Conservation (phyloP, 2,113 vertebrate genomes). For the Phalacrocorax aristotelis region DNA sequence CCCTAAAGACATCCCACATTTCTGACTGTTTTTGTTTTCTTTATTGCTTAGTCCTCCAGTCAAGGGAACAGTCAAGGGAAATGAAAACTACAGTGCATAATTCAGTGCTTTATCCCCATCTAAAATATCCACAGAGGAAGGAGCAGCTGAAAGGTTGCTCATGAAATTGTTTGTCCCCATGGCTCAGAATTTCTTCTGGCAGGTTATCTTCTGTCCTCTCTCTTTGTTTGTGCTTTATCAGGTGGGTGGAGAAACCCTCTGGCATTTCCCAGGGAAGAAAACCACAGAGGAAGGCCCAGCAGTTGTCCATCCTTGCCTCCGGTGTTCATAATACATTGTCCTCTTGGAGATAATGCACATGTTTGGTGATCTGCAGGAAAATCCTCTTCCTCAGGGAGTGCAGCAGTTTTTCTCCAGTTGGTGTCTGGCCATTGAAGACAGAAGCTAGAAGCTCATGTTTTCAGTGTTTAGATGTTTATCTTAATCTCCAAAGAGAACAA, state of each 20-base stretch:
- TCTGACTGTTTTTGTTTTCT: neutral
- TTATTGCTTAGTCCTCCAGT: neutral
- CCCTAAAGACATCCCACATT: neutral
- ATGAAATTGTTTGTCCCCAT: conserved; percentile 2
- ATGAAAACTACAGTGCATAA: neutral
- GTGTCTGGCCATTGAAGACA: conserved; percentile 26
- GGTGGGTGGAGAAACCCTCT: conserved; percentile 78
- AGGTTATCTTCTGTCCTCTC: conserved; percentile 58
- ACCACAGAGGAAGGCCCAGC: neutral
- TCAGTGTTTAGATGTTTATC: neutral
- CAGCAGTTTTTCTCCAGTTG: conserved; percentile 62
- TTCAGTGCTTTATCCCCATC: neutral
- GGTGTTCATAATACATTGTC: neutral
- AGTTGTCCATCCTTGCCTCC: neutral
- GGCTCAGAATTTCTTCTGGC: conserved; percentile 41
- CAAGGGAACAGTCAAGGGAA: neutral
- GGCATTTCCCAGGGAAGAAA: conserved; percentile 76
- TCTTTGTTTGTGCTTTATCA: conserved; percentile 72
- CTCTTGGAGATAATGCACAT: neutral
- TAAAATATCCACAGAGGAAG: neutral
- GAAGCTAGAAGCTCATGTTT: neutral
- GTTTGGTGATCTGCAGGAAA: conserved; percentile 63
- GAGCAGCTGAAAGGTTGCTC: neutral
- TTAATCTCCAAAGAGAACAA: neutral
- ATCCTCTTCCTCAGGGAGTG: neutral